Conservation (phyloP, 2,888 invertebrate species). For the Odontocolon sp. region DNA sequence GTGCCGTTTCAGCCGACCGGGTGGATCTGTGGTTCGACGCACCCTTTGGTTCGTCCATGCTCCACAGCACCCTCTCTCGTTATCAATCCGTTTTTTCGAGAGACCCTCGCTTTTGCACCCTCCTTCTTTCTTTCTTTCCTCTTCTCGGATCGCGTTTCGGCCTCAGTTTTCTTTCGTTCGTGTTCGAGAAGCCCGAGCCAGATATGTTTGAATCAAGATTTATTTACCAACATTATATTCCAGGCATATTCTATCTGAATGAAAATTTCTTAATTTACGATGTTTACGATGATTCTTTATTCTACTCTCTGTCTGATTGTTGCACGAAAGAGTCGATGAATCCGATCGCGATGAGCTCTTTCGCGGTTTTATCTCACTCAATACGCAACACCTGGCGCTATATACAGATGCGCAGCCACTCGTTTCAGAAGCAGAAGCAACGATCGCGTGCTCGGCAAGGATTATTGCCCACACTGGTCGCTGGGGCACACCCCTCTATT, state of each 20-base stretch:
- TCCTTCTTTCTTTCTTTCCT: conserved; percentile 5
- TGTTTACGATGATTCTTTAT: conserved; percentile 5
- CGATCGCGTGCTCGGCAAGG: conserved; percentile 57
- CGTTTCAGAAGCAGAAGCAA: conserved; percentile 39
- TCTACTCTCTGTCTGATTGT: conserved; percentile 6
- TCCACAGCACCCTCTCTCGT: conserved; percentile 1
- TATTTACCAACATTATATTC: not conserved
- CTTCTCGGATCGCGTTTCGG: conserved; percentile 8
- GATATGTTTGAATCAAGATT: not conserved
- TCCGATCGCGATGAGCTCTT: conserved; percentile 4
- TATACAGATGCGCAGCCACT: conserved; percentile 62
- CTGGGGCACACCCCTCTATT: conserved; percentile 49
- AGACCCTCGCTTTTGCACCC: conserved; percentile 15
- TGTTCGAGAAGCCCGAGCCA: not conserved
- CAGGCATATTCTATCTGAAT: too few relatives aligned
- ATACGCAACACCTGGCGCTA: conserved; percentile 62
- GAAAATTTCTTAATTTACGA: too few relatives aligned
- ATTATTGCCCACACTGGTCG: conserved; percentile 48
- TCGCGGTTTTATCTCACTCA: conserved; percentile 43
- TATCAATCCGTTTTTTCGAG: conserved; percentile 32
- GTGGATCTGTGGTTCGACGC: not conserved
- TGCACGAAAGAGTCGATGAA: conserved; percentile 16
- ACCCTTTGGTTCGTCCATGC: conserved; percentile 15
- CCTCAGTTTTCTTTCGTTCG: not conserved
- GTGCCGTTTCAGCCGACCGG: conserved; percentile 25